A percentile compares a stretch with the other conserved stretches of the same genome.
phyloP scores from a whole-genome alignment of 1,140 invertebrate genomes.

The Hirudo medicinalis region DNA sequence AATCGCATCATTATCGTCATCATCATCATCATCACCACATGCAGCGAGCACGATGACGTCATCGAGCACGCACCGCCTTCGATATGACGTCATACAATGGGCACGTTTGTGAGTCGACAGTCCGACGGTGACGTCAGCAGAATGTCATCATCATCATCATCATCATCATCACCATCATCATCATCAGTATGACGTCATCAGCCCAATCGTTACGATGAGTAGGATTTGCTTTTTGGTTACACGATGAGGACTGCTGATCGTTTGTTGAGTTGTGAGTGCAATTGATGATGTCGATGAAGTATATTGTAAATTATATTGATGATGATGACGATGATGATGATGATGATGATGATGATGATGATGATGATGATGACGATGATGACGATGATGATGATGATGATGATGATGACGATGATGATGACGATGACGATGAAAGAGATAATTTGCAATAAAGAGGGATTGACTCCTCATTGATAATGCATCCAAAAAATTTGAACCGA shows the following conservation, averaged over 20 bases:
- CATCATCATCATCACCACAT: not conserved
- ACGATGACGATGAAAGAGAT: not conserved
- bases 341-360: not conserved
- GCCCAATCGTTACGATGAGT: too few relatives aligned
- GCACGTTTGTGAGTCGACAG: too few relatives aligned
- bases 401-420: not conserved
- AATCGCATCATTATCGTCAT: constrained; percentile 8
- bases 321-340: too few relatives aligned
- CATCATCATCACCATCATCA: too few relatives aligned
- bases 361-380: not conserved
- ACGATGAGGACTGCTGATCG: too few relatives aligned
- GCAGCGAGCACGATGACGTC: not conserved
- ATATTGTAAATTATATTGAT: too few relatives aligned
- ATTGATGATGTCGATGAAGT: too few relatives aligned
- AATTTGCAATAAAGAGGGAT: not conserved
- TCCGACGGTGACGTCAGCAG: not conserved
- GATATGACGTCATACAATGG: not conserved
- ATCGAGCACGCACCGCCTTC: not conserved
- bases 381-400: not conserved
- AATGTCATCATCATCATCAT: too few relatives aligned
- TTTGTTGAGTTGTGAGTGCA: too few relatives aligned
- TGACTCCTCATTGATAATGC: not conserved
- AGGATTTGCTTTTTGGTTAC: too few relatives aligned
- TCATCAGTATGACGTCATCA: too few relatives aligned
- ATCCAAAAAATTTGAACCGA: not conserved